phyloP scores from a whole-genome alignment of 2,888 invertebrate species.

The Adelphocoris suturalis region DNA sequence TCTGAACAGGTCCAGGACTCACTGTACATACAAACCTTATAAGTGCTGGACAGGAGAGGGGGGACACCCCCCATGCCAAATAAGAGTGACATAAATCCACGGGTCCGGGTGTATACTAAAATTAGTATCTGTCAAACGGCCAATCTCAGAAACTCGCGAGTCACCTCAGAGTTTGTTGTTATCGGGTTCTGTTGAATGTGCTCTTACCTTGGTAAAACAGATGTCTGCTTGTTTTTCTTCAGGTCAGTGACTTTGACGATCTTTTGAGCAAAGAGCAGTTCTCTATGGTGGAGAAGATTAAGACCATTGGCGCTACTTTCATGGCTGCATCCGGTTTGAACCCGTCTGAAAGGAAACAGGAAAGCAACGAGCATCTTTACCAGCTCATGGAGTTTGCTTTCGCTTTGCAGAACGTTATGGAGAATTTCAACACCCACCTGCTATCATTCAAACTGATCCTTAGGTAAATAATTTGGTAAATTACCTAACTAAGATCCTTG shows the following conservation, averaged over 20 bases:
- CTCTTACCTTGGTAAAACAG: background rate
- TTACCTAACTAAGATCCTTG: too few relatives aligned
- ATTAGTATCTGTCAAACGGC: too few relatives aligned
- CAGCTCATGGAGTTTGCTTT: conserved; percentile 95
- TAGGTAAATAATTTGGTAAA: conserved; percentile 78
- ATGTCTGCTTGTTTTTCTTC: background rate
- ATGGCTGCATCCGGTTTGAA: conserved; percentile 98
- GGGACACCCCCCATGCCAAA: too few relatives aligned
- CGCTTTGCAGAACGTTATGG: conserved; percentile 93
- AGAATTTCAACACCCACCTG: conserved; percentile 92
- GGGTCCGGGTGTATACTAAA: too few relatives aligned
- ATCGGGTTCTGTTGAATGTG: too few relatives aligned
- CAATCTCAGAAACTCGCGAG: too few relatives aligned
- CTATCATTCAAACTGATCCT: conserved; percentile 93
- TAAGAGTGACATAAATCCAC: too few relatives aligned
- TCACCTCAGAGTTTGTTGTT: too few relatives aligned
- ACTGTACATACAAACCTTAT: too few relatives aligned
- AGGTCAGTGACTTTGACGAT: conserved; percentile 90
- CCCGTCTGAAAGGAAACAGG: conserved; percentile 86
- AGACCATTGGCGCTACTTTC: conserved; percentile 97
- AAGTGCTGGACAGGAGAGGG: too few relatives aligned
- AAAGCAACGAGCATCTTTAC: conserved; percentile 88
- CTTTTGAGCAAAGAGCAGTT: conserved; percentile 89
- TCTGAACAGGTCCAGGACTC: too few relatives aligned
- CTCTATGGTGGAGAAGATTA: conserved; percentile 96